phyloP scores from a whole-genome alignment of 1,140 invertebrate species.

The Venturia canescens region DNA sequence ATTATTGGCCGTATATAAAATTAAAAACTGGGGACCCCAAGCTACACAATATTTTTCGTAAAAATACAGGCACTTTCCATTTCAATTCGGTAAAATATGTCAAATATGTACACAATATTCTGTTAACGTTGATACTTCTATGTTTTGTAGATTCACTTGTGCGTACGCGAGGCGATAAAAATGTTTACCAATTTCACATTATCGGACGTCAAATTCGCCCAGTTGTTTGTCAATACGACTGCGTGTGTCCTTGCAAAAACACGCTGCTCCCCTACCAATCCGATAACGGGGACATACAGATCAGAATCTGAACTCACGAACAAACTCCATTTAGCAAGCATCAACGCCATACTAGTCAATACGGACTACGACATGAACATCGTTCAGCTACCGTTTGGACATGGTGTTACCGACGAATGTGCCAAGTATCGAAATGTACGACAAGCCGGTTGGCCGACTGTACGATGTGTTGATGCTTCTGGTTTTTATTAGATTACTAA shows the following conservation, averaged over 20 bases:
- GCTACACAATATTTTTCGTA: too few relatives aligned
- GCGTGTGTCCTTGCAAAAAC: constrained; percentile 70
- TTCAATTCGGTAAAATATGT: too few relatives aligned
- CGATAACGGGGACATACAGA: constrained; percentile 65
- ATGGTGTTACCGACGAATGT: constrained; percentile 61
- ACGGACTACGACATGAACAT: constrained; percentile 69
- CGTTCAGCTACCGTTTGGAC: constrained; percentile 65
- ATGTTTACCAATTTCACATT: constrained; percentile 56
- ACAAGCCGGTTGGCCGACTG: constrained; percentile 65
- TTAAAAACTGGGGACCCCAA: too few relatives aligned
- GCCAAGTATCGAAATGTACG: constrained; percentile 66
- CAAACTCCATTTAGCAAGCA: constrained; percentile 59
- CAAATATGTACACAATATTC: neutral
- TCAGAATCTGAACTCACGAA: constrained; percentile 54
- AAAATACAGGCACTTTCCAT: too few relatives aligned
- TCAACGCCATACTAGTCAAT: constrained; percentile 68
- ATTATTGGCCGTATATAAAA: too few relatives aligned
- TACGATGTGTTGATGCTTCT: constrained; percentile 55
- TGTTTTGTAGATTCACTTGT: constrained; percentile 61
- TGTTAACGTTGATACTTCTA: neutral
- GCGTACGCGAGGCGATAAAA: constrained; percentile 60
- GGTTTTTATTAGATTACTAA: neutral
- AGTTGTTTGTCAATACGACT: constrained; percentile 68
- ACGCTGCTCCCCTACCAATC: constrained; percentile 63
- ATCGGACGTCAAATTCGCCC: constrained; percentile 58